Evolutionary conservation across 2,113 vertebrate species (phyloP).

Genomic region (Gopherus evgoodei): DNA sequence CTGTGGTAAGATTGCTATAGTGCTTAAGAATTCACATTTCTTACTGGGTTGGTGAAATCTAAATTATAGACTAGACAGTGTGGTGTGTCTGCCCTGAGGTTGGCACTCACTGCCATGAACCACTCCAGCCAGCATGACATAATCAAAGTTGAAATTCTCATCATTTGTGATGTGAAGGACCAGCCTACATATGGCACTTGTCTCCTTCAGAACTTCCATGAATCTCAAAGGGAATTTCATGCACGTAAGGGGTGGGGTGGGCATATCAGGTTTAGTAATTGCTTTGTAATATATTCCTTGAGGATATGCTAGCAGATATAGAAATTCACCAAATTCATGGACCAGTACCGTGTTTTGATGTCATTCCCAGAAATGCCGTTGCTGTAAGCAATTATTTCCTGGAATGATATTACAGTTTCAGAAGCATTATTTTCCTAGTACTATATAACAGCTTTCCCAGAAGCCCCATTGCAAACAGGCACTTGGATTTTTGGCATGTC

Average conservation of each 20-base stretch:
- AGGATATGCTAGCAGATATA: neutral
- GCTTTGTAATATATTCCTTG: neutral
- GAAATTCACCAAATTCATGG: neutral
- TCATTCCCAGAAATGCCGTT: neutral
- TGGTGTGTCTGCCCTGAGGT: neutral
- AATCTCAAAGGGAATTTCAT: neutral
- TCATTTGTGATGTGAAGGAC: neutral
- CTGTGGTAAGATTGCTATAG: neutral
- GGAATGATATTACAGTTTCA: neutral
- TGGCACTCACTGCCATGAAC: too few species aligned
- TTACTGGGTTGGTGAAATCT: neutral
- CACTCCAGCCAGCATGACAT: neutral
- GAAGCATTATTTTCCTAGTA: neutral
- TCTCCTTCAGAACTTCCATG: neutral
- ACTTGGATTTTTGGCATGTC: neutral
- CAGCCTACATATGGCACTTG: neutral
- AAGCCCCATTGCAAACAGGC: rapidly evolving
- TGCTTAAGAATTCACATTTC: neutral
- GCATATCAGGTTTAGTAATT: neutral
- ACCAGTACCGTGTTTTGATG: neutral
- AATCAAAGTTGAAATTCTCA: neutral
- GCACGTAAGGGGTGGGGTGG: neutral
- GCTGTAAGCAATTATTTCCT: neutral
- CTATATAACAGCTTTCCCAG: neutral
- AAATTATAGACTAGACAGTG: neutral